Percentiles rank a stretch among this genome's conserved stretches.
Evolutionary conservation across 2,113 vertebrate genomes (phyloP).

Genomic region (Phalacrocorax pelagicus): DNA sequence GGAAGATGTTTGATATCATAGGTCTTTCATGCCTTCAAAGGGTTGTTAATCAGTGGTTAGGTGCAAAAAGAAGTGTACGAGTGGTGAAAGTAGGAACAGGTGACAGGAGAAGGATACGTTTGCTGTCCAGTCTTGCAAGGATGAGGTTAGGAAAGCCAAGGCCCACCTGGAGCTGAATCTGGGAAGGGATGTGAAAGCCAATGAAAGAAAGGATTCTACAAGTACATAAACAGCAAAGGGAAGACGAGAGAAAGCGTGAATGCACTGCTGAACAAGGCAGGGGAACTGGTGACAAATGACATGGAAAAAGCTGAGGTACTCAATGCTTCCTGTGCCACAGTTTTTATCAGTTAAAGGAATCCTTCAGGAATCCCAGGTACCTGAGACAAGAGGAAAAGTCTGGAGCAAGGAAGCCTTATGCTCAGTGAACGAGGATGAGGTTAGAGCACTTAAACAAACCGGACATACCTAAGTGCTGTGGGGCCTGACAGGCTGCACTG

Average conservation of each 20-base stretch:
- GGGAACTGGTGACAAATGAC: background rate
- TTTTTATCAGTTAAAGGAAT: background rate
- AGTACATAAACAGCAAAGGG: background rate
- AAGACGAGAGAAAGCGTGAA: background rate
- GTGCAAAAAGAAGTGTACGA: background rate
- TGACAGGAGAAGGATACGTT: background rate
- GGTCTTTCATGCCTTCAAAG: background rate
- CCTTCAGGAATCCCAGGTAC: background rate
- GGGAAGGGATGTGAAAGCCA: background rate
- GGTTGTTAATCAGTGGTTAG: background rate
- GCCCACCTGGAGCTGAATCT: background rate
- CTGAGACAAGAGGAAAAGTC: background rate
- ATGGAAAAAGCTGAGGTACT: background rate
- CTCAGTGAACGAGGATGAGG: background rate
- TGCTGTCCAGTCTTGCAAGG: background rate
- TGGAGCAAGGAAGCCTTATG: background rate
- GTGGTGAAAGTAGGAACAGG: background rate
- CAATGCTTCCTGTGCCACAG: background rate
- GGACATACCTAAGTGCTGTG: background rate
- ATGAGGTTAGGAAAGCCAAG: background rate
- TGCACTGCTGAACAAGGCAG: background rate
- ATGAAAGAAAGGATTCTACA: background rate
- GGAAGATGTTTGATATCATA: background rate
- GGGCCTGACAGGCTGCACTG: background rate
- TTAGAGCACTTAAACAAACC: background rate